Evolutionary conservation across 2,797 vertebrate genomes (phyloP), one percentile per base, ranked within the genome.

Genomic region (Sitta carolinensis): DNA sequence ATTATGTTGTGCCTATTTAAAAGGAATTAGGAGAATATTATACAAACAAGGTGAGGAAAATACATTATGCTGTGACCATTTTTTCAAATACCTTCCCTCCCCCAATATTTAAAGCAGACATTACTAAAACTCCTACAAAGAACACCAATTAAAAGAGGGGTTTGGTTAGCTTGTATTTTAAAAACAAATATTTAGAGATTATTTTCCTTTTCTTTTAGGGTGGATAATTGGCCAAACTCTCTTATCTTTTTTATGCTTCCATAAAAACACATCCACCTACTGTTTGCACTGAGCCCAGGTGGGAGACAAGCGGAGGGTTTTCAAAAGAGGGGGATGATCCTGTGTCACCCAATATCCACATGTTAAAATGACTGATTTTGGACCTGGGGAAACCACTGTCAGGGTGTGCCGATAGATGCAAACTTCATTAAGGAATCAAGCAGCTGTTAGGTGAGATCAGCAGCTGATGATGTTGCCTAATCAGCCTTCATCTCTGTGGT

Each of bases 11-110:
- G 78, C 48, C 85, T 95, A 94, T 89, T 96, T 96, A 93, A 90
- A 96, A 95, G 50, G 78, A 95, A 96, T 96, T 94, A 96, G 84
- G 66, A 95, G 89, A 93, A 32, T 80, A 89, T 96, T 95, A 95
- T 55, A 84, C 77, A 96, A 91, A 83, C 78, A 96, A 96, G 83
- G 64, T 80, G 82, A 89, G 58, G 74, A 93, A 83, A 92, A 94
- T 76, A 13, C 36, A 84, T 76, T 77, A 84, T 90, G 34, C 55
- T 81, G 76, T 84, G 72, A 91, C 32, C 20, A 30, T 59, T 81
- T 94, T 91, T 84, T 79, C 45, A 54, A 83, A 77, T 19, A 63
- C 16, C 52, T 73, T 87, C 81, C 73, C 62, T 91, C 25, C 50
- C 16, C 25, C 51, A 51, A 5, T 86, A 69, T 64, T 94, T 75